Base-by-base conservation (phyloP, 2,888 invertebrate species). In the Melieria crassipennis region DNA sequence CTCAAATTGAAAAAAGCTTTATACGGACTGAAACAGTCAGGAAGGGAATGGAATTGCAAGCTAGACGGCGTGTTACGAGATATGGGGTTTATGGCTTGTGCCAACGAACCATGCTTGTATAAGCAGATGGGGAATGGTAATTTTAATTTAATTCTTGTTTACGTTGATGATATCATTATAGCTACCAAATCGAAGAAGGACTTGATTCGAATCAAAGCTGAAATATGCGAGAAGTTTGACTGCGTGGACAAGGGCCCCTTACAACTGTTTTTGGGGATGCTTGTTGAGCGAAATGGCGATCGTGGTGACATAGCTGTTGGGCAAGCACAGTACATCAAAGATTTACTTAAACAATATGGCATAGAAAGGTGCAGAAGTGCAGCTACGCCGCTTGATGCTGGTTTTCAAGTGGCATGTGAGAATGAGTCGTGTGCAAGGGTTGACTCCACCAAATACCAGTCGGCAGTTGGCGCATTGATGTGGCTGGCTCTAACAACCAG, bases 1-100 rank as follows among this genome's bases (percentile, higher is more conserved):
- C 63, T 77, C 45, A 75, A 69, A 60, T 63, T 77, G 3, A 74
- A 75, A 4, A 77, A 77, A 61, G 74, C 77, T 1, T 58, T 77
- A n/a, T 79, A 77, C 68, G 76, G 66, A 11, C 9, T 57, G 48
- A 67, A 48, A 10, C 66, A 67, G 16, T 16, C 16, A 16, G 76
- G 77, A 1, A 62, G 78, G 1, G 71, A 73, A 45, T 77, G 77
- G 77, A 75, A 77, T 10, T 60, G 7, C 46, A 61, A 46, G 46
- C 45, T 61, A 45, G 61, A 61, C 30, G 48, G 56, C 0, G 66
- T 65, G 30, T 46, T 76, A 9, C 69, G 63, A 48, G 62, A 67
- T 4, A 65, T 74, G 16, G 75, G 75, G 10, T 75, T 74, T 60
- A 55, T 50, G 5, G 47, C 65, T 16, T 69, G 73, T 46, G 55